A percentile compares a stretch with the other conserved stretches of the same genome.
These are phyloP conservation scores for Folsomia candida DNA, from an alignment of 2,888 invertebrate species.

Conservation along the genomic window DNA sequence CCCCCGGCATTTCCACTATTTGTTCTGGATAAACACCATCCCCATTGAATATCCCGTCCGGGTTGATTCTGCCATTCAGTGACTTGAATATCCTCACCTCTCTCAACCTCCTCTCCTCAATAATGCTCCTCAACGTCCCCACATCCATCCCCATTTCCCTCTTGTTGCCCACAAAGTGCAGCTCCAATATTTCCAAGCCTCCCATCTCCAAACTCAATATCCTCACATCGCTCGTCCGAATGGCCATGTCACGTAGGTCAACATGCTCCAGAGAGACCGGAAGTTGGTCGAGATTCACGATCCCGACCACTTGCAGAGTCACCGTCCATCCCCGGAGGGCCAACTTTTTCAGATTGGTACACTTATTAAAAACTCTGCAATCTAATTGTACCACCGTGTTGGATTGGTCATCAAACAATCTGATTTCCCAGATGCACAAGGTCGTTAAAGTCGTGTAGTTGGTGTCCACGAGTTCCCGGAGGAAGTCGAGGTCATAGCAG, in stretches of 20 bases:
- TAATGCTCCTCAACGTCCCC: not conserved
- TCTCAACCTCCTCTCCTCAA: not conserved
- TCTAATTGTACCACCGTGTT: not conserved
- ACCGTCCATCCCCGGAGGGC: slow-evolving; percentile 7
- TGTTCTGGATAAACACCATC: slow-evolving; percentile 5
- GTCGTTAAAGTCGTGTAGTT: not conserved
- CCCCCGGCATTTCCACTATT: not conserved
- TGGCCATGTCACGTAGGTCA: slow-evolving; percentile 8
- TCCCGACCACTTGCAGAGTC: not conserved
- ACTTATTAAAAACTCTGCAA: not conserved
- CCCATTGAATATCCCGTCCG: not conserved
- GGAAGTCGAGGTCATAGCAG: not conserved
- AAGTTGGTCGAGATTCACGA: not conserved
- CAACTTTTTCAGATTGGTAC: not conserved
- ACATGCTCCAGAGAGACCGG: not conserved
- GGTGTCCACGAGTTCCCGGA: not conserved
- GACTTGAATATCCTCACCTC: not conserved
- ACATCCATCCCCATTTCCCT: slow-evolving; percentile 9
- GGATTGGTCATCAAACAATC: not conserved
- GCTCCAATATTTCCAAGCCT: not conserved
- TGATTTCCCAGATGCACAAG: not conserved
- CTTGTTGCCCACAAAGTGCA: not conserved
- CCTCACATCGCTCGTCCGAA: not conserved
- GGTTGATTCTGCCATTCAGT: not conserved
- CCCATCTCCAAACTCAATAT: slow-evolving; percentile 6